These are phyloP conservation scores for Egretta garzetta DNA, from an alignment of 2,113 vertebrate species.

Conservation along the genomic window DNA sequence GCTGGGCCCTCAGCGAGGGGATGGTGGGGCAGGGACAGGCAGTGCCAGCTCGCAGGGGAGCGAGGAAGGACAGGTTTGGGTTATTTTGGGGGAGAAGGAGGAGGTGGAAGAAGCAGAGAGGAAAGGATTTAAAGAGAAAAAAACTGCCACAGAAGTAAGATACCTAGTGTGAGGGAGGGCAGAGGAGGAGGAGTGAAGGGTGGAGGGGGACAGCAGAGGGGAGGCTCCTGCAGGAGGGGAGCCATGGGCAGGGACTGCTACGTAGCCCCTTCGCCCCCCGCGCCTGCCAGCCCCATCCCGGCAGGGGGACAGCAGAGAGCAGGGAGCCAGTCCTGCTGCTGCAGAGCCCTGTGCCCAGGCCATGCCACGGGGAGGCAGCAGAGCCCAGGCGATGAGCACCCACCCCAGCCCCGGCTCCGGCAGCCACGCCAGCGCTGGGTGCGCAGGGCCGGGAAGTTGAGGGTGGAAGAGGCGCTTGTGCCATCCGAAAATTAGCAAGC, in stretches of 20 bases:
- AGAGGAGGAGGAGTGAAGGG: not conserved
- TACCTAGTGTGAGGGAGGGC: not conserved
- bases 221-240: not conserved
- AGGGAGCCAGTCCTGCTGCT: not conserved
- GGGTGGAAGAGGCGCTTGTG: not conserved
- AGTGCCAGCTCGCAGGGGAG: not conserved
- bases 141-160: not conserved
- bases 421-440: no score
- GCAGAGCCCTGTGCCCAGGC: not conserved
- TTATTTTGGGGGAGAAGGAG: not conserved
- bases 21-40: not conserved
- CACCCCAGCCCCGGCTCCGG: not conserved
- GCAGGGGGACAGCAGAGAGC: not conserved
- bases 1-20: not conserved
- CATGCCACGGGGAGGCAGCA: slow-evolving; percentile 13
- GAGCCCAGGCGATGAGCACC: not conserved
- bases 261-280: accelerated
- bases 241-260: not conserved
- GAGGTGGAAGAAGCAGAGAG: not conserved
- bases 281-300: not conserved
- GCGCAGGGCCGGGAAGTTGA: not conserved
- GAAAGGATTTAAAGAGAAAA: not conserved
- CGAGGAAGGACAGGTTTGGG: not conserved
- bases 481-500: not conserved
- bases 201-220: not conserved